A percentile compares a stretch with the other conserved stretches of the same genome.
These are phyloP conservation scores for mouse (Mus musculus) DNA, from an alignment of 2,113 vertebrate species.

Conservation along the genomic window GRCm39 chr5:133691501-133692000, in stretches of 20 bases:
- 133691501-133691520: background rate
- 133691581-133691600: background rate
- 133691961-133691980: background rate
- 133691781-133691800: slow-evolving; percentile 80
- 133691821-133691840: slow-evolving; percentile 78
- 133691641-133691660: background rate
- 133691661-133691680: background rate
- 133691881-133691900: slow-evolving; percentile 58
- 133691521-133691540: background rate
- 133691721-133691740: slow-evolving; percentile 40
- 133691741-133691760: slow-evolving; percentile 51
- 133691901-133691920: background rate
- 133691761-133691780: slow-evolving; percentile 78
- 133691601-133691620: background rate
- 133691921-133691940: slow-evolving; percentile 16
- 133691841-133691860: slow-evolving; percentile 80
- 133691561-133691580: background rate
- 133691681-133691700: background rate
- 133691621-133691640: background rate
- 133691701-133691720: slow-evolving; percentile 59
- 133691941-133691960: background rate
- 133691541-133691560: background rate
- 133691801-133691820: slow-evolving; percentile 78
- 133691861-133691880: slow-evolving; percentile 78
- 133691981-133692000: background rate